Percentiles rank a stretch among this genome's conserved stretches.
Evolutionary conservation across 2,888 invertebrate genomes (phyloP).

Genomic region (Cabera pusaria): DNA sequence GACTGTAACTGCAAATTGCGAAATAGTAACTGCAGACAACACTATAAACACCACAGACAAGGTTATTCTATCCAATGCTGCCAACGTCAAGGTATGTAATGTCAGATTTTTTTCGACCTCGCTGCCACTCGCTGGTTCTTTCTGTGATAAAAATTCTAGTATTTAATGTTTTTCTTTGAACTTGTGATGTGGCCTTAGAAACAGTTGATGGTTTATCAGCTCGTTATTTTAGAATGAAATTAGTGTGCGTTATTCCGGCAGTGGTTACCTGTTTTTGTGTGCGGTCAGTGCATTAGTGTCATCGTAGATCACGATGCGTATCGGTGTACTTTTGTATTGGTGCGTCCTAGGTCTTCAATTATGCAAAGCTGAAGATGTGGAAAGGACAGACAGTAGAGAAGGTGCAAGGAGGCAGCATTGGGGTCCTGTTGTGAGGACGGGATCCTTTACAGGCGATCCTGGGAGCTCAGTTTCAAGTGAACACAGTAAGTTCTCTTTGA

Average conservation of each 20-base stretch:
- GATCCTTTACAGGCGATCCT: conserved; percentile 65
- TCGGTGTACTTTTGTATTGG: conserved; percentile 79
- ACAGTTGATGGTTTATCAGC: conserved; percentile 46
- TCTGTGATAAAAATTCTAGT: conserved; percentile 67
- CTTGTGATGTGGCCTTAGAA: conserved; percentile 69
- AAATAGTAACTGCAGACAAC: too few species aligned
- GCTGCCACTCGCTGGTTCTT: conserved; percentile 56
- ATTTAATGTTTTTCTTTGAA: conserved; percentile 61
- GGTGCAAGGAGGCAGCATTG: conserved; percentile 69
- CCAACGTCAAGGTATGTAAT: conserved; percentile 40
- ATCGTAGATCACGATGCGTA: conserved; percentile 79
- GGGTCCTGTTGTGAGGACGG: conserved; percentile 65
- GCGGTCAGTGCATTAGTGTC: conserved; percentile 68
- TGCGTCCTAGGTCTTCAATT: conserved; percentile 78
- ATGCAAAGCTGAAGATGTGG: conserved; percentile 75
- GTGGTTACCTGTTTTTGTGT: conserved; percentile 59
- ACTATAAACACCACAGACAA: conserved; percentile 31
- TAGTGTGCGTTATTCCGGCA: conserved; percentile 57
- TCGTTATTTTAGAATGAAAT: conserved; percentile 71
- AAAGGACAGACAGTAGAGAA: conserved; percentile 71
- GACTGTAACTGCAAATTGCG: too few species aligned
- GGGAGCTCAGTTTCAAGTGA: conserved; percentile 52
- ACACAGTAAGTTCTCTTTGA: conserved; percentile 65
- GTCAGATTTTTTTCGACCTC: conserved; percentile 56
- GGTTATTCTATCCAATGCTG: too few species aligned